Percentiles rank a stretch among this genome's conserved stretches.
phyloP scores from a whole-genome alignment of 2,113 vertebrate genomes.

The Sigmodon hispidus region DNA sequence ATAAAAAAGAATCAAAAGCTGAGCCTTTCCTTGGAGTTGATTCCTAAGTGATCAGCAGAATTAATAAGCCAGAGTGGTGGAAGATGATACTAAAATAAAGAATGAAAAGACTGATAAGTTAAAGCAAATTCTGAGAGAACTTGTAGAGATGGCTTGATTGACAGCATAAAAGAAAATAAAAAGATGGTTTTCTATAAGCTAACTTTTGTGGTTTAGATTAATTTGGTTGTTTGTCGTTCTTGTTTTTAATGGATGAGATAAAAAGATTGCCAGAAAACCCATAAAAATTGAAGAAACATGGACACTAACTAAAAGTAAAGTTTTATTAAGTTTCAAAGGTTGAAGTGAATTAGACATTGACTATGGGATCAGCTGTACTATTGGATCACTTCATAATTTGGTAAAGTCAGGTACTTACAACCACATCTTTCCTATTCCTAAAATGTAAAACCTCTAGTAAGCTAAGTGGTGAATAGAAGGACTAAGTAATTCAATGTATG shows the following conservation, averaged over 20 bases:
- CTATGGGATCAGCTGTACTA: rapidly evolving
- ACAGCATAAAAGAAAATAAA: rapidly evolving
- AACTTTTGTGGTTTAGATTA: neutral
- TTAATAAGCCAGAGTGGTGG: rapidly evolving
- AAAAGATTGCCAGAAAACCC: neutral
- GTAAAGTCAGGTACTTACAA: rapidly evolving
- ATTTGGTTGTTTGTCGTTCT: neutral
- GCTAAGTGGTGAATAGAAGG: neutral
- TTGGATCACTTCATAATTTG: rapidly evolving
- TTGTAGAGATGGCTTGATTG: neutral
- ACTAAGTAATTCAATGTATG: neutral
- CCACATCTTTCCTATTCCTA: neutral
- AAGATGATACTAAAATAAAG: neutral
- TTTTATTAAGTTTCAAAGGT: rapidly evolving
- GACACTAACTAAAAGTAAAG: neutral
- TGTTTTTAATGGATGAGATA: neutral
- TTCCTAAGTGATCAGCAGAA: neutral
- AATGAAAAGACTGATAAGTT: no score
- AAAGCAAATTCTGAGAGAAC: rapidly evolving
- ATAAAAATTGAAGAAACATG: neutral
- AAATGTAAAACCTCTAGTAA: neutral
- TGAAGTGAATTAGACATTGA: no score
- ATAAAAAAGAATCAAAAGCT: neutral
- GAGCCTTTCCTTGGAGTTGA: neutral
- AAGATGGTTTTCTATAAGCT: neutral